Percentiles rank a stretch among this genome's conserved stretches.
Conservation (phyloP, 2,797 vertebrate genomes). For the Cuniculus paca region DNA sequence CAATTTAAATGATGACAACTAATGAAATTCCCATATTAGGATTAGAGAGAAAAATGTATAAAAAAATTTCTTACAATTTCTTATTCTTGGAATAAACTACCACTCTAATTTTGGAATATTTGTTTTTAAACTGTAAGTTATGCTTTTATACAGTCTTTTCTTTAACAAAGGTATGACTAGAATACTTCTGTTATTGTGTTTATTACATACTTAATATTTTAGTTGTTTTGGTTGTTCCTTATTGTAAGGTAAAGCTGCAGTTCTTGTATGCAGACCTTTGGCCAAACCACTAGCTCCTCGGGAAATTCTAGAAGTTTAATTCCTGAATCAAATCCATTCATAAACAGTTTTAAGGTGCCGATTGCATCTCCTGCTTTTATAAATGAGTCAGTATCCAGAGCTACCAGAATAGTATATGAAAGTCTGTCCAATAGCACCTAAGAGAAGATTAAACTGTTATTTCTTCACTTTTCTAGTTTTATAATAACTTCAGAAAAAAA, state of each 20-base stretch:
- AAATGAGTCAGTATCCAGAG: slow-evolving; percentile 40
- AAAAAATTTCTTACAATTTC: not conserved
- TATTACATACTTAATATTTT: not conserved
- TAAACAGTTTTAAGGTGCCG: not conserved
- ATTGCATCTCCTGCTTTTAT: not conserved
- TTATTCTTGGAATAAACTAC: not conserved
- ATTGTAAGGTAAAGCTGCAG: not conserved
- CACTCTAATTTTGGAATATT: slow-evolving; percentile 46
- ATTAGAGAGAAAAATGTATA: not conserved
- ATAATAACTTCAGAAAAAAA: slow-evolving; percentile 38
- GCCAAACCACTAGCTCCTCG: not conserved
- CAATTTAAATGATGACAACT: slow-evolving; percentile 14
- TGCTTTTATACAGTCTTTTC: slow-evolving; percentile 19
- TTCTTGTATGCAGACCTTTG: not conserved
- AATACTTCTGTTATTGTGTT: slow-evolving; percentile 41
- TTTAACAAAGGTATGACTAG: slow-evolving; percentile 49
- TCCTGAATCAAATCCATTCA: not conserved
- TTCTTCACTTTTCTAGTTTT: slow-evolving; percentile 47
- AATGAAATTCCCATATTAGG: slow-evolving; percentile 43
- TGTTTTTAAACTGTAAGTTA: slow-evolving; percentile 23
- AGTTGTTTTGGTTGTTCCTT: not conserved
- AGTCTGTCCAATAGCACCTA: not conserved
- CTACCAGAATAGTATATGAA: slow-evolving; percentile 17
- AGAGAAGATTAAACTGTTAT: slow-evolving; percentile 27
- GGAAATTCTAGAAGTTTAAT: slow-evolving; percentile 11